These are phyloP conservation scores for Diplodus sargus DNA, from an alignment of 2,797 vertebrate genomes.

Conservation along the genomic window DNA sequence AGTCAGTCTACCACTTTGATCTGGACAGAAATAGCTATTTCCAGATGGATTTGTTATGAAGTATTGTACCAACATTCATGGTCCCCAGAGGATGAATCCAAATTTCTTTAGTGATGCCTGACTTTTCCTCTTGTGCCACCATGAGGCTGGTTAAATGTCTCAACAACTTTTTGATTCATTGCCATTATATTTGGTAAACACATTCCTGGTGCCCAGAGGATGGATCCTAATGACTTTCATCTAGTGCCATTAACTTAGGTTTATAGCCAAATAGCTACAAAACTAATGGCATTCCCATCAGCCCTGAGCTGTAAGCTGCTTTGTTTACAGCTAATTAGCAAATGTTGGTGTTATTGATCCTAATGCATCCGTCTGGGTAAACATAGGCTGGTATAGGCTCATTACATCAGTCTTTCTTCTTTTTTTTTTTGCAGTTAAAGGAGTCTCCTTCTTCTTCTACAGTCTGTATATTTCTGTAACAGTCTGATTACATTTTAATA, in stretches of 20 bases:
- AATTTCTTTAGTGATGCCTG: no score
- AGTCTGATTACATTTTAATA: slow-evolving; percentile 20
- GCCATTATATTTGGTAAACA: no score
- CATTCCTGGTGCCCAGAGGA: neutral
- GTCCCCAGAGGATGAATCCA: neutral
- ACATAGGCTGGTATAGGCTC: no score
- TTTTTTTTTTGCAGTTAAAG: neutral
- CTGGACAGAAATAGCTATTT: neutral
- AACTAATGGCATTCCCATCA: no score
- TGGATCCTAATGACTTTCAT: neutral
- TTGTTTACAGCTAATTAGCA: neutral
- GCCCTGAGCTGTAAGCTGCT: no score
- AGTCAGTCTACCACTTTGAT: neutral
- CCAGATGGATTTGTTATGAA: no score
- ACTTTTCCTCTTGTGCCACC: neutral
- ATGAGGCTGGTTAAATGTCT: neutral
- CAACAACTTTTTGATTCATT: no score
- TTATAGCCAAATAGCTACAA: no score
- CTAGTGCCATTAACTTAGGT: no score
- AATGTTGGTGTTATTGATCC: no score
- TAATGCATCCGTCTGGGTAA: no score
- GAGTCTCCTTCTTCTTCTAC: neutral
- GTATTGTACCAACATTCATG: neutral
- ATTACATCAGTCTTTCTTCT: neutral
- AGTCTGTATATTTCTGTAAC: slow-evolving; percentile 2